Evolutionary conservation across 1,140 invertebrate genomes (phyloP).

Genomic region (Drosophila arizonae): DNA sequence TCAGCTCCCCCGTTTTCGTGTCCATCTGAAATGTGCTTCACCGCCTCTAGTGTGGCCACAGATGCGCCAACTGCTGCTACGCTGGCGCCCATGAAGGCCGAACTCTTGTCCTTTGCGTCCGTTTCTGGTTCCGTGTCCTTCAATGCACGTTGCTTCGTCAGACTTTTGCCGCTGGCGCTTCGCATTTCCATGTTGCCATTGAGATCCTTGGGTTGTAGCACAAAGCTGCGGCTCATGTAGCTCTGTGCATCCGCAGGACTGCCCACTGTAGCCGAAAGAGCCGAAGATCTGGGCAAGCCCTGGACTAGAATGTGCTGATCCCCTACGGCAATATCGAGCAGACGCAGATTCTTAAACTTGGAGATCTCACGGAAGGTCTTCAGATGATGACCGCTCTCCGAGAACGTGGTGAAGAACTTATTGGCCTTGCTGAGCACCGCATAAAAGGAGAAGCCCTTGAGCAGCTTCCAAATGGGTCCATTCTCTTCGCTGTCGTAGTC

Average conservation of each 20-base stretch:
- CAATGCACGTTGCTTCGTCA: slow-evolving; percentile 53
- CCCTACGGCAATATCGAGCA: slow-evolving; percentile 77
- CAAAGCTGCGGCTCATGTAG: slow-evolving; percentile 62
- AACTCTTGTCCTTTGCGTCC: slow-evolving; percentile 27
- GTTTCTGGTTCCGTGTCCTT: slow-evolving; percentile 43
- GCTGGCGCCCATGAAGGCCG: slow-evolving; percentile 26
- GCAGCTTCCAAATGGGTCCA: slow-evolving; percentile 80
- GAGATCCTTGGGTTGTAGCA: slow-evolving; percentile 49
- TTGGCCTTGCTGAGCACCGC: slow-evolving; percentile 78
- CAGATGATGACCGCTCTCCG: slow-evolving; percentile 80
- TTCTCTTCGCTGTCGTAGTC: slow-evolving; percentile 82
- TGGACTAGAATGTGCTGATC: slow-evolving; percentile 80
- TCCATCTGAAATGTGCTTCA: slow-evolving; percentile 55
- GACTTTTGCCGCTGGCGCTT: slow-evolving; percentile 51
- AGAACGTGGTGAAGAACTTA: slow-evolving; percentile 81
- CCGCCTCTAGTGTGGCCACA: slow-evolving; percentile 58
- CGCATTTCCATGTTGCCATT: slow-evolving; percentile 49
- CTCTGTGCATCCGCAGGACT: slow-evolving; percentile 52
- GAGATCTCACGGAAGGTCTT: slow-evolving; percentile 83
- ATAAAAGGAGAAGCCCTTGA: slow-evolving; percentile 77
- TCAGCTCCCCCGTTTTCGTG: background rate
- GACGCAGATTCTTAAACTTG: slow-evolving; percentile 76
- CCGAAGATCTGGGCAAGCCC: slow-evolving; percentile 70
- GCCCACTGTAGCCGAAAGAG: slow-evolving; percentile 51
- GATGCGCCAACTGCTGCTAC: slow-evolving; percentile 31